Evolutionary conservation across 92 coral and sea anemone species (phyloP), one percentile per base, ranked within the genome.

Genomic region (Hydrozoanthus gracilis): DNA sequence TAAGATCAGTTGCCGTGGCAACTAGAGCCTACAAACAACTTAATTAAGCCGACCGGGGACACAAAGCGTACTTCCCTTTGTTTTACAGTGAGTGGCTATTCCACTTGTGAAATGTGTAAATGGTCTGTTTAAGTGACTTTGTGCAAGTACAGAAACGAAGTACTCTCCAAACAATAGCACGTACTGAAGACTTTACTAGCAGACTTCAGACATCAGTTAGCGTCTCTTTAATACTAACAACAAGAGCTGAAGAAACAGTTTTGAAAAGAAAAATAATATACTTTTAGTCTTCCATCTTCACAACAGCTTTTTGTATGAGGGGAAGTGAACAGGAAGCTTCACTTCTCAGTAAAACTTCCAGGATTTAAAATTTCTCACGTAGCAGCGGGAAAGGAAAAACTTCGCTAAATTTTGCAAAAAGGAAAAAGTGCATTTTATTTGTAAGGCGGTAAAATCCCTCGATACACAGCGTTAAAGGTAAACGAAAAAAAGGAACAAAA

Each of bases 161-260:
- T 55, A 20, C 14, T 56, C 56, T 20, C 47, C 18, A 35, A 54
- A 77, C 82, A 77, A 77, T 35, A 77, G 82, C 15, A 6, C 49
- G 12, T 35, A 39, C 12, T 77, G 51, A 55, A 46, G 54, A 3
- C 15, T 44, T 77, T 7, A 55, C 82, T 39, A 20, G 39, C 47
- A 4, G 16, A 3, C 66, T 54, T 27, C 20, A 76, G 20, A 46
- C 17, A 62, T 45, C 20, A 46, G 62, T 79, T 79, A 62, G 55
- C 45, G 52, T 16, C 11, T 44, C 49, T 62, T 44, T 60, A 72
- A 48, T 45, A 79, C 44, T n/a, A 27, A 27, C 39, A 27, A 10
- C 18, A 44, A 60, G 64, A 62, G 8, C 10, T 10, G 6, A 39
- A n/a, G 13, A 18, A 78, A 79, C 27, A 14, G 7, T 47, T 79